Conservation (phyloP, 2,113 vertebrate genomes). For the Mustelus asterias region DNA sequence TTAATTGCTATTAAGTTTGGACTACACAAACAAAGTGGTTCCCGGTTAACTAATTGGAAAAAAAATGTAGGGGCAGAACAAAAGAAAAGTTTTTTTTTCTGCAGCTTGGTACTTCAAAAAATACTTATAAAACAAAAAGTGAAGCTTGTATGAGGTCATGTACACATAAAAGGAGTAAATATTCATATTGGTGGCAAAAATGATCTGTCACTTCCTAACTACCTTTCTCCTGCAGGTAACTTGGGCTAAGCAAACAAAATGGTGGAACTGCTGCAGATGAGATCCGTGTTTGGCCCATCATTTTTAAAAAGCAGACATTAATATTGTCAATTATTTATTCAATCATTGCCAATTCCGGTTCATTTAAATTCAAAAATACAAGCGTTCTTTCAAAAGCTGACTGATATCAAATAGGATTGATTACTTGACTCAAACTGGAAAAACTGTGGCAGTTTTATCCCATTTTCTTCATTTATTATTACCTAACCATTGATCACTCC, state of each 20-base stretch:
- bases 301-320: not conserved
- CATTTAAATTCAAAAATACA: slow-evolving; percentile 1
- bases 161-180: not conserved
- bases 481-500: not conserved
- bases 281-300: not conserved
- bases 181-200: not conserved
- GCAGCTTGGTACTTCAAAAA: not conserved
- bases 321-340: not conserved
- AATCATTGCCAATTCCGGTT: not conserved
- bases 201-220: not conserved
- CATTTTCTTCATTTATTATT: slow-evolving; percentile 2
- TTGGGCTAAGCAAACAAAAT: not conserved
- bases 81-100: not conserved
- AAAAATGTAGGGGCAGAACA: not conserved
- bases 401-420: not conserved
- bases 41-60: not conserved
- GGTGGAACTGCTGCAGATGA: not conserved
- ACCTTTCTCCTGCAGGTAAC: not conserved
- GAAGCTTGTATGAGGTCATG: not conserved
- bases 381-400: not conserved
- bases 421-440: not conserved
- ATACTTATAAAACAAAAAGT: not conserved
- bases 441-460: not conserved
- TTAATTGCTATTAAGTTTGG: not conserved
- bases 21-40: not conserved